Evolutionary conservation across 2,797 vertebrate species (phyloP), one percentile per base, ranked within the genome.

Genomic region (Okamejei kenojei): DNA sequence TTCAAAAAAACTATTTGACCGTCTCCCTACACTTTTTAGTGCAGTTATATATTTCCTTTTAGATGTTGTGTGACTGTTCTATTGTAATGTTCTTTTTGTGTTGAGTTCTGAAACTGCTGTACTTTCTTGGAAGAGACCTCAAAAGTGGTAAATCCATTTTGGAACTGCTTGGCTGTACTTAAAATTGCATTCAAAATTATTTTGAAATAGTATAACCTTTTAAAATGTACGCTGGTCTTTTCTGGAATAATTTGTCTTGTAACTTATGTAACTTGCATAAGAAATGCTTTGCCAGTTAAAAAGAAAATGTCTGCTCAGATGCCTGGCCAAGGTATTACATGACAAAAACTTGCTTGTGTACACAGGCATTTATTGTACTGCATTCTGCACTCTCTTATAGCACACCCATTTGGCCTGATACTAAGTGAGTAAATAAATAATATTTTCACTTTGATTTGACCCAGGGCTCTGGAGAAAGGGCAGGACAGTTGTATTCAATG

Each of bases 31-130:
- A 58, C 90, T 23, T 90, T 90, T 35, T 73, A 76, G 71, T 92
- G 90, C 38, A 76, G 90, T 74, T 71, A 74, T 54, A 74, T 74
- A 4, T 7, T 92, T 74, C 76, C 90, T 92, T 71, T 92, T 92
- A 92, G 90, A 38, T 92, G 90, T 92, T 76, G 71, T 92, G 90
- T 92, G 90, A 74, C 90, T 76, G 71, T 92, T 92, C 71, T 92
- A 74, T 92, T 92, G 90, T 92, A 92, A 92, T 76, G 68, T 91
- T 91, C 71, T 92, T 91, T 91, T 74, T 92, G 90, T 92, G 68
- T 74, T 74, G 90, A 73, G 90, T 74, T 74, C 71, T 92, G 90
- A 92, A 92, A 92, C 71, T 19, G 54, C 71, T 26, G 90, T 71
- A 76, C 90, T 91, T 91, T 73, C 35, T 92, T 76, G 84, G 84